Conservation (phyloP, 2,797 vertebrate genomes). For the Chiropotes sagulatus region DNA sequence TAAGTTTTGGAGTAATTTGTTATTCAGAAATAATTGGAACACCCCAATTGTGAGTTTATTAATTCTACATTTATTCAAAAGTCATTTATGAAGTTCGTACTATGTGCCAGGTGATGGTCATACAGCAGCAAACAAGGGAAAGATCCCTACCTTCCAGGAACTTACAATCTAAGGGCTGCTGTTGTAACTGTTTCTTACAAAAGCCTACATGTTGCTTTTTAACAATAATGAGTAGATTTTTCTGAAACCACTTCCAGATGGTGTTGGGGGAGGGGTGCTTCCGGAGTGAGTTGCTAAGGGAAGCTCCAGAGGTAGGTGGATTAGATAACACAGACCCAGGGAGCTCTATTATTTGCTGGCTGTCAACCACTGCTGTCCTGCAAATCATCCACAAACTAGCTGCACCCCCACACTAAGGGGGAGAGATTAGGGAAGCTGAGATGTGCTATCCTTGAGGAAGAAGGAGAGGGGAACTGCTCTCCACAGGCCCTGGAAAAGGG, state of each 20-base stretch:
- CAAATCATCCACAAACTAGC: background rate
- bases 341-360: constrained; percentile 61
- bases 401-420: background rate
- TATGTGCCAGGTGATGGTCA: background rate
- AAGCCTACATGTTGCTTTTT: constrained; percentile 67
- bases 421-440: background rate
- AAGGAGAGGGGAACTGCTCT: background rate
- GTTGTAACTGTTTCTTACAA: constrained; percentile 52
- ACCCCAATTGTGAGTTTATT: background rate
- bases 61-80: background rate
- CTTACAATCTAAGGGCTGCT: constrained; percentile 47
- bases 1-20: background rate
- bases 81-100: background rate
- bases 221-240: constrained; percentile 68
- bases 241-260: constrained; percentile 75
- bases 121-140: background rate
- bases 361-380: constrained; percentile 35
- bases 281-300: constrained; percentile 67
- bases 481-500: background rate
- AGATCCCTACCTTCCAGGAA: constrained; percentile 43
- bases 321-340: constrained; percentile 62
- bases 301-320: constrained; percentile 66
- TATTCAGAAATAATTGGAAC: background rate
- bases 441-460: background rate
- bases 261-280: constrained; percentile 57